Evolutionary conservation across 2,888 invertebrate species (phyloP).

Genomic region (Ditylenchus weischeri): DNA sequence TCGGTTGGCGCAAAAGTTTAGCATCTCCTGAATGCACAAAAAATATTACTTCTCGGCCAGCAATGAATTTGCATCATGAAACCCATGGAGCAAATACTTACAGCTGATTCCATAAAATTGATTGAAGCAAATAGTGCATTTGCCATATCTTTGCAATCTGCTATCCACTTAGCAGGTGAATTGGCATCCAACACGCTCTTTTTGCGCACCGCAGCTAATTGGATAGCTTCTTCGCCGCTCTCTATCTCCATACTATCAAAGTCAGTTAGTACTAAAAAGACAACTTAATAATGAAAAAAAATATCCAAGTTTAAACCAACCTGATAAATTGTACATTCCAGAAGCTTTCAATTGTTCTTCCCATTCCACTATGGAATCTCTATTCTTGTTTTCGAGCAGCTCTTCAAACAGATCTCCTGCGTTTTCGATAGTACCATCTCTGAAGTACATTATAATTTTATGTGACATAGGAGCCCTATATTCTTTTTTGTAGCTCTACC

Average conservation of each 20-base stretch:
- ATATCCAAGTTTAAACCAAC: neutral
- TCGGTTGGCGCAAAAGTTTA: conserved; percentile 3
- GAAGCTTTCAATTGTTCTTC: neutral
- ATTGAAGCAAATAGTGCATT: no score
- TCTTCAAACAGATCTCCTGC: conserved; percentile 5
- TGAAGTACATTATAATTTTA: neutral
- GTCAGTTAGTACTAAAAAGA: neutral
- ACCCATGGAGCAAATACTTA: no score
- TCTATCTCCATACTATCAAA: conserved; percentile 2
- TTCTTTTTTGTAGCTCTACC: neutral
- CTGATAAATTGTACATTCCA: neutral
- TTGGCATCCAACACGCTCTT: neutral
- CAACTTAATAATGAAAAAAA: neutral
- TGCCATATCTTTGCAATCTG: conserved; percentile 5
- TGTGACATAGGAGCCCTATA: no score
- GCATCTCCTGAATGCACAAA: neutral
- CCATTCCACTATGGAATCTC: neutral
- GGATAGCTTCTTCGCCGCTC: neutral
- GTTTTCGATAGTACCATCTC: neutral
- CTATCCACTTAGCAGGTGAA: neutral
- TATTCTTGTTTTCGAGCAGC: neutral
- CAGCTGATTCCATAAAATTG: no score
- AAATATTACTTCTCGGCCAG: neutral
- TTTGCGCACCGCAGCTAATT: no score
- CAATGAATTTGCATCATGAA: no score